Conservation (phyloP, 2,797 vertebrate species). For the Hemibagrus guttatus region DNA sequence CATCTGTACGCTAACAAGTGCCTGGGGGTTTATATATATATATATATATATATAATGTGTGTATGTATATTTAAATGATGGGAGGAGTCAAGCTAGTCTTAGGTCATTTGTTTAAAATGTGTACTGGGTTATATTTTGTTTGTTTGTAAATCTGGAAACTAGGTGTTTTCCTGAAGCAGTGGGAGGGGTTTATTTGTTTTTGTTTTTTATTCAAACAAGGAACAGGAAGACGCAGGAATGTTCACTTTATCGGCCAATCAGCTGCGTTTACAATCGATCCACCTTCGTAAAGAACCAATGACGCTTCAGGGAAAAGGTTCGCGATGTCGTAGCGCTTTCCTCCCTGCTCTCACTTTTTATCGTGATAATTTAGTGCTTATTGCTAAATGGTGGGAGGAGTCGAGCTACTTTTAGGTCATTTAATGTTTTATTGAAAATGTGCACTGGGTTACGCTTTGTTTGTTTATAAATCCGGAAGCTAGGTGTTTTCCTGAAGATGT, state of each 20-base stretch:
- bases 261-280: neutral
- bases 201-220: too few relatives aligned
- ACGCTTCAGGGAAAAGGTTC: neutral
- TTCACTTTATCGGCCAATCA: neutral
- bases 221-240: neutral
- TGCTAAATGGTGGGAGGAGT: neutral
- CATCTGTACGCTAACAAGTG: neutral
- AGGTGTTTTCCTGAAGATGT: neutral
- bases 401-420: neutral
- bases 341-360: neutral
- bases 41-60: too few relatives aligned
- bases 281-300: neutral
- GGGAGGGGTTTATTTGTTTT: too few relatives aligned
- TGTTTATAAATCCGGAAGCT: neutral
- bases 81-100: neutral
- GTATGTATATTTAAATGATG: neutral
- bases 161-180: neutral
- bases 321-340: neutral
- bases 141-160: neutral
- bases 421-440: neutral
- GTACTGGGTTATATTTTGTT: neutral
- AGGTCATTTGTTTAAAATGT: neutral
- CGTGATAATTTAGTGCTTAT: too few relatives aligned
- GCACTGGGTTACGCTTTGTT: neutral
- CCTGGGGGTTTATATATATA: neutral